phyloP scores from a whole-genome alignment of 2,797 vertebrate genomes.

The Phataginus tetradactyla region DNA sequence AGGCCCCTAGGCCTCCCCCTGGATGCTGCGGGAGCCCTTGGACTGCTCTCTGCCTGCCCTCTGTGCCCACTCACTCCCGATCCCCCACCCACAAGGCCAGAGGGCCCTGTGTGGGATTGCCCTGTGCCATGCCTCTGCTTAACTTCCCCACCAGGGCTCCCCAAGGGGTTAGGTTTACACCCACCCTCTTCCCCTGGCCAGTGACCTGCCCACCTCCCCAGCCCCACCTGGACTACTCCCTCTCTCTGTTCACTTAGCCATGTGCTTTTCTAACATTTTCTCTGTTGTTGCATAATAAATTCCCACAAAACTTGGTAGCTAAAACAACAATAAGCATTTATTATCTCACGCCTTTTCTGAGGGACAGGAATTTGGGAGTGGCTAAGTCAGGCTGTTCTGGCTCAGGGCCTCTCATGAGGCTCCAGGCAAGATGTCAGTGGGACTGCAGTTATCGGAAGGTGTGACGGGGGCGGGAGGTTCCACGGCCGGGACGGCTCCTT shows the following conservation, averaged over 20 bases:
- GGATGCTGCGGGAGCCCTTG: no score
- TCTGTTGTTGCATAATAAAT: slow-evolving; percentile 26
- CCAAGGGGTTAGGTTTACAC: background rate
- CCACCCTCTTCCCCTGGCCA: background rate
- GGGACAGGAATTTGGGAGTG: background rate
- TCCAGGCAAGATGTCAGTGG: background rate
- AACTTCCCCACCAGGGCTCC: background rate
- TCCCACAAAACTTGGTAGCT: slow-evolving; percentile 9
- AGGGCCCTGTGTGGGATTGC: background rate
- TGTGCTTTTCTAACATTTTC: background rate
- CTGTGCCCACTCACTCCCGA: no score
- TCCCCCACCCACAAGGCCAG: background rate
- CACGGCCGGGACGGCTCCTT: background rate
- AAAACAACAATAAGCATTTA: slow-evolving; percentile 30
- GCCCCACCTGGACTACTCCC: background rate
- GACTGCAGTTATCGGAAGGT: background rate
- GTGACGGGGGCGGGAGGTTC: background rate
- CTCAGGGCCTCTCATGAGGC: background rate
- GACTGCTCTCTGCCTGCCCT: background rate
- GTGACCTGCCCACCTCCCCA: background rate
- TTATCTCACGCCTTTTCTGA: background rate
- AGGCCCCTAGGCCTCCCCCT: background rate
- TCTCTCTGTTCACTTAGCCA: background rate
- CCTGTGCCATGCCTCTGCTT: background rate
- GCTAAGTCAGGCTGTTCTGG: slow-evolving; percentile 32